Base-by-base conservation (phyloP, 1,140 invertebrate genomes). In the Zaprionus ghesquierei region DNA sequence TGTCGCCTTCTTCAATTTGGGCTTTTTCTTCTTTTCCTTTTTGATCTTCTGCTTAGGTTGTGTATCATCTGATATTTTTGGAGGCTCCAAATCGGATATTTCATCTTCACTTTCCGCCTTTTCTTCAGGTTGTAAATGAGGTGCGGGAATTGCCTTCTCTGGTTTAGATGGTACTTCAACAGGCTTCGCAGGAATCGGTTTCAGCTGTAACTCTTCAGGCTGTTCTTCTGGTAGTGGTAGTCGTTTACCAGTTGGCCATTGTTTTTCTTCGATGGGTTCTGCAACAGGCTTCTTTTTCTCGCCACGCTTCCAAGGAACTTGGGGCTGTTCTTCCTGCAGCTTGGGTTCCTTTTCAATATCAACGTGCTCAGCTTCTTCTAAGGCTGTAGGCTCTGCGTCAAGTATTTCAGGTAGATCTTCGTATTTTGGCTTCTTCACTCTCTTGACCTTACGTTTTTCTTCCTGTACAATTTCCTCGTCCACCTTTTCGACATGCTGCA, bases 401-500 rank as follows among this genome's bases (percentile, higher is more conserved):
- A 72, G 46, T 15, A 82, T 91, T 76, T 91, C 90, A 1, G 87
- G 76, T 2, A 91, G 25, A 3, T 91, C 84, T 60, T 91, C 85
- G 8, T 77, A 68, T 33, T 90, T 84, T 5, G 89, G 85, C 53
- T 91, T 92, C 50, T 89, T 90, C 0, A 90, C 77, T 65, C 72
- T 89, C 18, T 87, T 85, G 0, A 79, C 77, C 9, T 92, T 79
- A 4, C 91, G 76, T 31, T 87, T 77, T 73, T 90, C 81, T 66
- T 89, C 90, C n/a, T 79, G 77, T 5, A 84, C 64, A 35, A 90
- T 56, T 69, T 89, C 75, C 62, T 93, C 91, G 66, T 92, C 92
- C 22, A 82, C 82, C 69, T 69, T 80, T 74, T 91, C 81, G 6
- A 93, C 92, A 25, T 93, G 93, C 66, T 94, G 93, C 13, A 94